These are phyloP conservation scores for Calameuta idolon DNA, from an alignment of 2,888 invertebrate species.

Conservation along the genomic window DNA sequence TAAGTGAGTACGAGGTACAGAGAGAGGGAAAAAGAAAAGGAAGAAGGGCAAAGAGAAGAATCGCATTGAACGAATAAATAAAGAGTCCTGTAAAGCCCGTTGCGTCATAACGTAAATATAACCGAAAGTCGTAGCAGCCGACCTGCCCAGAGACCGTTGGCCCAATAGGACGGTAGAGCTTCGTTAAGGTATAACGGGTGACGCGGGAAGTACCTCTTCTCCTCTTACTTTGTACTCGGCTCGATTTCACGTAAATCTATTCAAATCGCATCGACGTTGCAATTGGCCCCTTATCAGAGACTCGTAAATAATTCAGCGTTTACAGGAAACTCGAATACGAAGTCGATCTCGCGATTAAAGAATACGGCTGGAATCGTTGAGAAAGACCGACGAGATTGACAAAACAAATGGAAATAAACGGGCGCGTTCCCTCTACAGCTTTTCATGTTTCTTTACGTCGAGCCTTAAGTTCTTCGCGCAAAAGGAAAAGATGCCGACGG, in stretches of 20 bases:
- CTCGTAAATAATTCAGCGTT: background rate
- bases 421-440: background rate
- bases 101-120: constrained; percentile 27
- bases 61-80: constrained; percentile 13
- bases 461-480: background rate
- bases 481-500: constrained; percentile 17
- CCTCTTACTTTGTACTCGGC: constrained; percentile 6
- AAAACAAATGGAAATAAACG: background rate
- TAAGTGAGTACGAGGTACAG: background rate
- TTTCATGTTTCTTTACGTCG: background rate
- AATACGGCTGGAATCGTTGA: background rate
- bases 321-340: background rate
- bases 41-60: background rate
- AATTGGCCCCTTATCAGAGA: background rate
- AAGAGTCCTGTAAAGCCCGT: constrained; percentile 23
- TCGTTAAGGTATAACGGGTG: background rate
- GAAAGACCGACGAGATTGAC: background rate
- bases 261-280: background rate
- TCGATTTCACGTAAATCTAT: background rate
- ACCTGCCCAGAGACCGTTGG: background rate
- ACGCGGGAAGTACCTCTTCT: background rate
- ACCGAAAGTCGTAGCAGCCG: constrained; percentile 1
- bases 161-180: background rate
- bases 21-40: background rate
- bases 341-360: background rate